Evolutionary conservation across 2,113 vertebrate genomes (phyloP).

Genomic region (Micromys minutus): DNA sequence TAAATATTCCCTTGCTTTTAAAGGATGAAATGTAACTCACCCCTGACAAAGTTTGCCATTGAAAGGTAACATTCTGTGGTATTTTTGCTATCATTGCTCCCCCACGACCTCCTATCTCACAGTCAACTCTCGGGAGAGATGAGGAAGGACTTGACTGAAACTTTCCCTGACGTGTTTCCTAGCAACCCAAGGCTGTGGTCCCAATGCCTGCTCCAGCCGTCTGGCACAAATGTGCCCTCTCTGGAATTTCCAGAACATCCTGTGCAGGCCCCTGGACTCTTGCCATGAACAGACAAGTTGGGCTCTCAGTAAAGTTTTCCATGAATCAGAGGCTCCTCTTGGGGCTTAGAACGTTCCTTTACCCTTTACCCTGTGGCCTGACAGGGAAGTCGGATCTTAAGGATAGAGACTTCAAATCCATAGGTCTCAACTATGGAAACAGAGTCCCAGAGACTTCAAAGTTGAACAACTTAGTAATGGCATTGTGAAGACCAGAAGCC

Average conservation of each 20-base stretch:
- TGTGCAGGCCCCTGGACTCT: not conserved
- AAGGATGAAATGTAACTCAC: not conserved
- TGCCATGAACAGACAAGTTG: not conserved
- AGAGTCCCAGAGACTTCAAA: not conserved
- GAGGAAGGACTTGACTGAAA: not conserved
- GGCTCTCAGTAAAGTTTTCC: not conserved
- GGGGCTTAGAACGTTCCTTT: not conserved
- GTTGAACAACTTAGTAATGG: not conserved
- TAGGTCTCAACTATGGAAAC: not conserved
- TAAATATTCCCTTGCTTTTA: not conserved
- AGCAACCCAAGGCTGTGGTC: not conserved
- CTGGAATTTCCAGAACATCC: constrained; percentile 47
- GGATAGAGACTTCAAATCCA: not conserved
- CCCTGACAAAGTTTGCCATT: not conserved
- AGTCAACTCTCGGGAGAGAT: not conserved
- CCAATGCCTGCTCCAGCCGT: not conserved
- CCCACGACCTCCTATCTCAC: not conserved
- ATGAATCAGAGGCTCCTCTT: not conserved
- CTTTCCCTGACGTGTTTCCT: not conserved
- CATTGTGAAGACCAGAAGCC: not conserved
- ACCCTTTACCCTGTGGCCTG: not conserved
- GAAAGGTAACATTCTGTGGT: not conserved
- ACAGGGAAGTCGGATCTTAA: not conserved
- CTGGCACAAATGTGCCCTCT: not conserved
- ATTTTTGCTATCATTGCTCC: not conserved